These are phyloP conservation scores for Cervus canadensis DNA, from an alignment of 2,113 vertebrate genomes.

Conservation along the genomic window DNA sequence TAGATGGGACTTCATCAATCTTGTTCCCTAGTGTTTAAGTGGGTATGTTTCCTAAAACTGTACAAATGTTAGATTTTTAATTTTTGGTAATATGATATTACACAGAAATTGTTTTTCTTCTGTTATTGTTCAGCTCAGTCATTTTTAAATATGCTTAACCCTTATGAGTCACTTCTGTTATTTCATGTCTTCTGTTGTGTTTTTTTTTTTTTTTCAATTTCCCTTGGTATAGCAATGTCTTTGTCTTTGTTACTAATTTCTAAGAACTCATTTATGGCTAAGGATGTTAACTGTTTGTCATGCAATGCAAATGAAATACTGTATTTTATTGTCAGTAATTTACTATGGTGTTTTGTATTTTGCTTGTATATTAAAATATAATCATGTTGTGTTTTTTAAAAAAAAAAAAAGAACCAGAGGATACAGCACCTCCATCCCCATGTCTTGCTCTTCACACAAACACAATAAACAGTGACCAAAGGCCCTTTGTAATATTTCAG, in stretches of 20 bases:
- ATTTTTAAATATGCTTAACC: not conserved
- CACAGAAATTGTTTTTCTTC: not conserved
- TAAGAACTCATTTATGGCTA: not conserved
- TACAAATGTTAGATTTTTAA: not conserved
- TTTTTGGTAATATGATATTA: not conserved
- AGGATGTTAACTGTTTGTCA: not conserved
- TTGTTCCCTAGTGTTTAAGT: not conserved
- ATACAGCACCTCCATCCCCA: not conserved
- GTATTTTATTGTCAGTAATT: not conserved
- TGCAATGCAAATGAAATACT: not conserved
- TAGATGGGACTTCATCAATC: not conserved
- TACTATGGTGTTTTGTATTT: not conserved
- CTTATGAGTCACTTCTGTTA: not conserved
- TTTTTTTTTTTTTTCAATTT: not conserved
- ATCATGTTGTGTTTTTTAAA: not conserved
- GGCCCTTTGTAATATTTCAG: not conserved
- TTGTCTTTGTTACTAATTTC: not conserved
- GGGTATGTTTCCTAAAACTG: not conserved
- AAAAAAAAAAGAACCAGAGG: not conserved
- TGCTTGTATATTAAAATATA: not conserved
- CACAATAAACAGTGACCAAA: not conserved
- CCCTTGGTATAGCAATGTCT: not conserved
- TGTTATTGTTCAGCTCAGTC: not conserved
- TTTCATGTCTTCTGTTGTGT: not conserved
- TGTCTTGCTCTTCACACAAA: not conserved